Base-by-base conservation (phyloP, 2,797 vertebrate species). In the Coccyzus lansbergi region DNA sequence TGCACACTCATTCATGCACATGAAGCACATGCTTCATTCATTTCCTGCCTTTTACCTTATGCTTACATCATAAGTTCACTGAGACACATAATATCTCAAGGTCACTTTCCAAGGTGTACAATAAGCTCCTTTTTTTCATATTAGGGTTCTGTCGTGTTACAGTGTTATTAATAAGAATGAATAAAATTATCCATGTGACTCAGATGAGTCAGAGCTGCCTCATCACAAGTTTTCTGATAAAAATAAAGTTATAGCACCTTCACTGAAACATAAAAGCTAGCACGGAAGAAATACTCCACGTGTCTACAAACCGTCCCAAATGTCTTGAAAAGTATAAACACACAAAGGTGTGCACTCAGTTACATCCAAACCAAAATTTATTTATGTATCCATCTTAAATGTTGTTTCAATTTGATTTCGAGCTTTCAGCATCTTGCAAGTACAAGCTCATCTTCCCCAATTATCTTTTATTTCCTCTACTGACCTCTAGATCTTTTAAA, bases 151-250 rank as follows among this genome's bases (percentile, higher is more conserved):
- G 70, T 25, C 3, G 3, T 76, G 60, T 85, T 89, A 93, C 56
- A 87, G 49, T 20, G 33, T n/a, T 76, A 87, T 53, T 85, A 76
- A 87, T 40, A 94, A 89, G 92, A 91, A 83, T 31, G 65, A 93
- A 91, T 87, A 91, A 94, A 95, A 91, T 93, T 89, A 89, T 67
- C 88, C 46, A 15, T 25, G 71, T 91, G 75, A 60, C 46, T 94
- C 90, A 67, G 51, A 71, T 87, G 68, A 95, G 69, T 91, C 93
- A 95, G 65, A 85, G 92, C 62, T 89, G 82, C 24, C 69, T 96
- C 95, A 95, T 89, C 84, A 93, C 38, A 93, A 86, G 75, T 90
- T 95, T 92, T 88, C 75, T 55, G 82, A 81, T 92, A 95, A 95
- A 94, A 92, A 93, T 83, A 79, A 86, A 95, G 67, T 82, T 83